phyloP scores from a whole-genome alignment of 92 coral and sea anemone genomes.

The Epizoanthus stellaris region DNA sequence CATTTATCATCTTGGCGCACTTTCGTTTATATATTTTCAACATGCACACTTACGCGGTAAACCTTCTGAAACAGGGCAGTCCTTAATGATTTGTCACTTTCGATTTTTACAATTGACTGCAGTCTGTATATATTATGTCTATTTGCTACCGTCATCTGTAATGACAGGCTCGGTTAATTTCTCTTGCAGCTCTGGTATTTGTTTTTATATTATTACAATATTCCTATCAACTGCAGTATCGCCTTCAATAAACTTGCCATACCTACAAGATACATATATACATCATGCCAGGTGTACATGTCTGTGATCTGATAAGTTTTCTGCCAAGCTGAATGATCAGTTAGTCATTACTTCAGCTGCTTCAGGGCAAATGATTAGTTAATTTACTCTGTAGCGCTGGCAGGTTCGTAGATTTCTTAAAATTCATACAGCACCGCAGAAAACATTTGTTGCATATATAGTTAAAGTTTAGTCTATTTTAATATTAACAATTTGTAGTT shows the following conservation, averaged over 20 bases:
- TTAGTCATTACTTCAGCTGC: not conserved
- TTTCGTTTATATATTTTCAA: not conserved
- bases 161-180: not conserved
- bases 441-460: not conserved
- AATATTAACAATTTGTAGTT: not conserved
- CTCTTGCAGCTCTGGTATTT: not conserved
- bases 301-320: too few relatives aligned
- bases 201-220: too few relatives aligned
- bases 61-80: not conserved
- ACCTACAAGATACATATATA: too few relatives aligned
- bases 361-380: not conserved
- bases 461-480: not conserved
- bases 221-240: too few relatives aligned
- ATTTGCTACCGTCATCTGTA: not conserved
- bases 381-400: not conserved
- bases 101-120: not conserved
- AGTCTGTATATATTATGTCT: not conserved
- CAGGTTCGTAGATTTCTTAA: not conserved
- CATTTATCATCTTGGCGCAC: not conserved
- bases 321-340: not conserved
- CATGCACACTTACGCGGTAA: too few relatives aligned
- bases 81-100: not conserved
- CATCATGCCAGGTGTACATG: too few relatives aligned
- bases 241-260: too few relatives aligned
- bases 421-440: not conserved